These are phyloP conservation scores for Cyprinodon tularosa DNA, from an alignment of 2,113 vertebrate genomes.

Conservation along the genomic window DNA sequence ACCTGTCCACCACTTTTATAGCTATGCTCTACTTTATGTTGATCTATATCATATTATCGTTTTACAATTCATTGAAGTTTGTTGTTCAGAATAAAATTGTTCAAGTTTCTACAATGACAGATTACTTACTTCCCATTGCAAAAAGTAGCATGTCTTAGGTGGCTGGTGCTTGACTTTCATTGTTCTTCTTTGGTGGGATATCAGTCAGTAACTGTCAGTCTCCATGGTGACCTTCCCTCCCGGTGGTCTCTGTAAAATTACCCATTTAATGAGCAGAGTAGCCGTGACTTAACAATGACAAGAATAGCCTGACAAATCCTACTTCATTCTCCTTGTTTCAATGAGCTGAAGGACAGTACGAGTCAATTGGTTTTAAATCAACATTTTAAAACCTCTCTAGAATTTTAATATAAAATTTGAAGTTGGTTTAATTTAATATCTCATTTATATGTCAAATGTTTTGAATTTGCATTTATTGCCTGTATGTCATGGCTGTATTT, in stretches of 20 bases:
- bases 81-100: too few species aligned
- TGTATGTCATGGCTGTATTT: neutral
- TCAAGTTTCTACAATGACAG: too few species aligned
- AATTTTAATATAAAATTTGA: constrained; percentile 15
- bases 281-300: constrained; percentile 9
- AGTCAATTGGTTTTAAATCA: constrained; percentile 38
- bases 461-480: constrained; percentile 12
- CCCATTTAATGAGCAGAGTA: constrained; percentile 31
- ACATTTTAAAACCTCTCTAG: constrained; percentile 6
- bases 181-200: constrained; percentile 57
- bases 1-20: neutral
- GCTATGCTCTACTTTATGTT: neutral
- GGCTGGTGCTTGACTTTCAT: constrained; percentile 10
- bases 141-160: constrained; percentile 33
- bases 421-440: constrained; percentile 19
- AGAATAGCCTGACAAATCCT: constrained; percentile 19
- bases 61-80: too few species aligned
- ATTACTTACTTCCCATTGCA: constrained; percentile 40
- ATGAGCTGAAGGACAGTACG: constrained; percentile 29
- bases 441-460: constrained; percentile 16
- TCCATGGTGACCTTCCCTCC: constrained; percentile 22
- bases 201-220: constrained; percentile 32
- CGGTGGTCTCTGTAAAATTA: constrained; percentile 58
- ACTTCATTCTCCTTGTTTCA: constrained; percentile 44
- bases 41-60: neutral